phyloP scores from a whole-genome alignment of 92 coral and sea anemone species.

The Heliopora coerulea region DNA sequence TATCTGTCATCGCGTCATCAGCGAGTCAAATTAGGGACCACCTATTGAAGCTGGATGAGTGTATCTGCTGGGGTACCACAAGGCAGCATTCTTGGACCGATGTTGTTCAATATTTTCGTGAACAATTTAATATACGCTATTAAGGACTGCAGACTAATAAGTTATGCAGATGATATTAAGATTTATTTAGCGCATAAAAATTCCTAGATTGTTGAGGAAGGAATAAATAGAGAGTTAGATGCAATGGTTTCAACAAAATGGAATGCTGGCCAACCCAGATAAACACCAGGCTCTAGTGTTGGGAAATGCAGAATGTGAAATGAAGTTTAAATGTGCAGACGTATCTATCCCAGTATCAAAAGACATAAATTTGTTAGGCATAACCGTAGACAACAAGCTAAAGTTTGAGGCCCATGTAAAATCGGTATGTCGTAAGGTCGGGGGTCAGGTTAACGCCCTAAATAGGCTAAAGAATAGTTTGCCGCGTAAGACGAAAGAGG shows the following conservation, averaged over 20 bases:
- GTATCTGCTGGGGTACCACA: too few species aligned
- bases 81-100: too few species aligned
- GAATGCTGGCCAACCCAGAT: slow-evolving; percentile 56
- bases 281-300: slow-evolving; percentile 55
- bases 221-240: slow-evolving; percentile 42
- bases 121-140: too few species aligned
- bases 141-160: too few species aligned
- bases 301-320: slow-evolving; percentile 43
- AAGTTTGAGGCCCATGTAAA: slow-evolving; percentile 45
- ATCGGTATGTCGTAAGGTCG: slow-evolving; percentile 50
- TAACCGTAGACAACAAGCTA: slow-evolving; percentile 42
- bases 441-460: slow-evolving; percentile 55
- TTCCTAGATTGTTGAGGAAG: slow-evolving; percentile 35
- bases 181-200: slow-evolving; percentile 30
- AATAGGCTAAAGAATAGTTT: slow-evolving; percentile 55
- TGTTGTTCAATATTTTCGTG: too few species aligned
- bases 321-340: slow-evolving; percentile 42
- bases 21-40: too few species aligned
- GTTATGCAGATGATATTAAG: slow-evolving; percentile 51
- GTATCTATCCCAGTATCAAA: slow-evolving; percentile 34
- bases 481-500: slow-evolving; percentile 53
- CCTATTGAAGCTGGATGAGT: too few species aligned
- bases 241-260: slow-evolving; percentile 62
- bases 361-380: slow-evolving; percentile 48
- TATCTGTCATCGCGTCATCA: too few species aligned